These are phyloP conservation scores for Cavia porcellus DNA, from an alignment of 2,113 vertebrate genomes.

Conservation along the genomic window DNA sequence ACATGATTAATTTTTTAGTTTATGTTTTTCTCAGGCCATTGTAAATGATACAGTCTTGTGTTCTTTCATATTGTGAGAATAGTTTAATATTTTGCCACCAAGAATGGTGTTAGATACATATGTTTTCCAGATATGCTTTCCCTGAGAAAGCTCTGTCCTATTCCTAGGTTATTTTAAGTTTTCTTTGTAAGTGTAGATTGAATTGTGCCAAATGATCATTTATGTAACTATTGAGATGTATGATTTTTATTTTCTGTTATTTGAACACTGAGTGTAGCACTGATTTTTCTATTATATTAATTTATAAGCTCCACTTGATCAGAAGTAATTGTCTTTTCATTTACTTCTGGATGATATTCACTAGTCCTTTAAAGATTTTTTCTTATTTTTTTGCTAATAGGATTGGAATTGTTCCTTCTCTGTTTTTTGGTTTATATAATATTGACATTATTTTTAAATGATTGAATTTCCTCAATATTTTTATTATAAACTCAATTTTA, in stretches of 20 bases:
- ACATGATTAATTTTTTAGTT: neutral
- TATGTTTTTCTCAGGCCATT: conserved; percentile 52
- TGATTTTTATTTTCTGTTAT: conserved; percentile 25
- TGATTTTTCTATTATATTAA: neutral
- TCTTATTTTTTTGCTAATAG: neutral
- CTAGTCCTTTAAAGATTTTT: conserved; percentile 27
- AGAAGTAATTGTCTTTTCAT: neutral
- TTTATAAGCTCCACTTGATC: neutral
- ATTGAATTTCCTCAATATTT: neutral
- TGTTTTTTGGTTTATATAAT: neutral
- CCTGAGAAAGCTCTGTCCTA: neutral
- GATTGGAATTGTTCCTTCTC: neutral
- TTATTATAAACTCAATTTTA: neutral
- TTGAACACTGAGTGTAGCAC: neutral
- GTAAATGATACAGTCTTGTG: conserved; percentile 17
- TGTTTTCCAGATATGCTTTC: conserved; percentile 22
- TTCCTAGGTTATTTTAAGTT: conserved; percentile 14
- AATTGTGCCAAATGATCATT: neutral
- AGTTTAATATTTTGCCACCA: conserved; percentile 45
- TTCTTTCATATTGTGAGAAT: neutral
- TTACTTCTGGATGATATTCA: neutral
- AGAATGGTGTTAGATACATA: neutral
- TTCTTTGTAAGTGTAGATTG: conserved; percentile 27
- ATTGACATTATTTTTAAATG: neutral
- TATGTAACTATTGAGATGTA: neutral